phyloP scores from a whole-genome alignment of 2,888 invertebrate genomes.

The Andrena minutula region DNA sequence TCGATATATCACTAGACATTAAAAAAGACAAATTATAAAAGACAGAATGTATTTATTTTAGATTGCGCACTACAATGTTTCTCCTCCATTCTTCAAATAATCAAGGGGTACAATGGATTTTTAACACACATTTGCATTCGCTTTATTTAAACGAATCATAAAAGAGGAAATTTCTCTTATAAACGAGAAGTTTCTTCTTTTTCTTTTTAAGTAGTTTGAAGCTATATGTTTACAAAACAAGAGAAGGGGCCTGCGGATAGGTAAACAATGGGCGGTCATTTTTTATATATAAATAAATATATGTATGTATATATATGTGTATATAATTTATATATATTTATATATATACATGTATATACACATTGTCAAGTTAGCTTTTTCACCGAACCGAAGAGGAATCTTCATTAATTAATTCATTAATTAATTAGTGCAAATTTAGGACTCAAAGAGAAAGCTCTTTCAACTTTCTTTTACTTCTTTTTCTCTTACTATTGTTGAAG shows the following conservation, averaged over 20 bases:
- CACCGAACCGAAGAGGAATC: slow-evolving; percentile 72
- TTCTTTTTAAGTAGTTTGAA: slow-evolving; percentile 30
- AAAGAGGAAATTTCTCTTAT: slow-evolving; percentile 29
- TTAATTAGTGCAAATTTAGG: slow-evolving; percentile 54
- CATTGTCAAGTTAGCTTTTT: slow-evolving; percentile 81
- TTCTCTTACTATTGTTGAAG: slow-evolving; percentile 39
- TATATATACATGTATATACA: slow-evolving; percentile 68
- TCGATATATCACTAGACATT: background rate
- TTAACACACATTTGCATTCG: slow-evolving; percentile 49
- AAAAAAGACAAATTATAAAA: slow-evolving; percentile 3
- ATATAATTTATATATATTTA: slow-evolving; percentile 49
- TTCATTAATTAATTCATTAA: slow-evolving; percentile 54
- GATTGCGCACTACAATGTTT: slow-evolving; percentile 59
- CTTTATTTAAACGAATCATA: slow-evolving; percentile 40
- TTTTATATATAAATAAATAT: slow-evolving; percentile 62
- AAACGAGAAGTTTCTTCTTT: slow-evolving; percentile 38
- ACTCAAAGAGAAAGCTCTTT: slow-evolving; percentile 31
- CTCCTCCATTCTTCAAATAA: slow-evolving; percentile 74
- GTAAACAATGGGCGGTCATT: slow-evolving; percentile 60
- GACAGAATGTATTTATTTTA: slow-evolving; percentile 14
- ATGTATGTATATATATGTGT: slow-evolving; percentile 48
- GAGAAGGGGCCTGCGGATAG: slow-evolving; percentile 53
- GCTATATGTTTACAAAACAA: slow-evolving; percentile 49
- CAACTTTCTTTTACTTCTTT: slow-evolving; percentile 29
- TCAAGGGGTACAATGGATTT: slow-evolving; percentile 65